These are phyloP conservation scores for Leptopterna dolabrata DNA, from an alignment of 2,888 invertebrate species.

Conservation along the genomic window DNA sequence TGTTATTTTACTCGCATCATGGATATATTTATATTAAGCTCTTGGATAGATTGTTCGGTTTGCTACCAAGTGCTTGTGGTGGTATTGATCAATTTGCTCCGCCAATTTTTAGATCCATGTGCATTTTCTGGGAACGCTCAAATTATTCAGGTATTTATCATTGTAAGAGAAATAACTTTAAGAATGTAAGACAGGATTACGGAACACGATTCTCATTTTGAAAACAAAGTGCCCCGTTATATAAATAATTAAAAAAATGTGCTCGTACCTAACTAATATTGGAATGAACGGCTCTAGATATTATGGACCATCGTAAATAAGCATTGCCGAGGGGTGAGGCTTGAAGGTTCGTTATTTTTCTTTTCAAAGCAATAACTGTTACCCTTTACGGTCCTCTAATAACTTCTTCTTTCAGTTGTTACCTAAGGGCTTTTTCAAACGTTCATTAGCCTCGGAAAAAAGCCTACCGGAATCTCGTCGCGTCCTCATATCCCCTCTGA, in stretches of 20 bases:
- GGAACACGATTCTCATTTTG: too few species aligned
- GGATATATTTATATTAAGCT: too few species aligned
- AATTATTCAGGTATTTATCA: too few species aligned
- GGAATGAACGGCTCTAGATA: not conserved
- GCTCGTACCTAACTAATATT: too few species aligned
- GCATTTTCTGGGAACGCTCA: too few species aligned
- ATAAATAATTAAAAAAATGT: not conserved
- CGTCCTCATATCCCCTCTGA: not conserved
- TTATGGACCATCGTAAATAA: not conserved
- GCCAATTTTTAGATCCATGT: too few species aligned
- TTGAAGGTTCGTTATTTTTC: conserved; percentile 20
- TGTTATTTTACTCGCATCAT: too few species aligned
- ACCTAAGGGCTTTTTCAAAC: not conserved
- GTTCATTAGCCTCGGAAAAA: not conserved
- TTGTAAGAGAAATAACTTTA: too few species aligned
- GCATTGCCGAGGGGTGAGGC: not conserved
- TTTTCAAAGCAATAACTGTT: not conserved
- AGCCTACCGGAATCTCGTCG: not conserved
- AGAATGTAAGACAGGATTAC: too few species aligned
- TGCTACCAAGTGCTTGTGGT: too few species aligned
- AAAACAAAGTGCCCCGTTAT: not conserved
- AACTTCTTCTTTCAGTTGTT: conserved; percentile 5
- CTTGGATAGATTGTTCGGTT: too few species aligned
- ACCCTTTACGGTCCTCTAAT: not conserved
- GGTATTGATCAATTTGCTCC: too few species aligned